A percentile compares a stretch with the other conserved stretches of the same genome.
Conservation (phyloP, 2,888 invertebrate species). For the Didymodactylos carnosus region DNA sequence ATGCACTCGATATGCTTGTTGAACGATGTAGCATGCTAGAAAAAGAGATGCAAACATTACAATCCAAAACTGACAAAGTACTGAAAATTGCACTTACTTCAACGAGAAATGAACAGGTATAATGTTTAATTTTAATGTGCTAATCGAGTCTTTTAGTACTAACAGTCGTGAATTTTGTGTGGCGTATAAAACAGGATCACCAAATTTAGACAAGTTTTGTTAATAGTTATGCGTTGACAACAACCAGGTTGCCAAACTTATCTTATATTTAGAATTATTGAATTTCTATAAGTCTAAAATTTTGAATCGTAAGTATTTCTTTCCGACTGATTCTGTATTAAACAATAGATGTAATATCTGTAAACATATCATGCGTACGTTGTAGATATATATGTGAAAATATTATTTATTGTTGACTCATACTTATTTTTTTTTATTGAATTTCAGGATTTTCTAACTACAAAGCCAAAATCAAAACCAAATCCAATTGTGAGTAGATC, state of each 20-base stretch:
- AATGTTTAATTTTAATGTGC: neutral
- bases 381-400: neutral
- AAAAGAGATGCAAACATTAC: neutral
- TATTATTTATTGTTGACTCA: neutral
- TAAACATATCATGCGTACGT: neutral
- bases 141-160: neutral
- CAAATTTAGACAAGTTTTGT: neutral
- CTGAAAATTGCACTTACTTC: neutral
- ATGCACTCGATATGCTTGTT: neutral
- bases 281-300: too few species aligned
- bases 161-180: neutral
- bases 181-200: neutral
- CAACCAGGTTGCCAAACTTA: too few species aligned
- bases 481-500: neutral
- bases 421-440: neutral
- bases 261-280: too few species aligned
- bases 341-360: too few species aligned
- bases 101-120: neutral
- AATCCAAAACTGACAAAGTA: neutral
- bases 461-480: neutral
- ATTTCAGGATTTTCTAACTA: neutral
- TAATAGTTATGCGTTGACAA: too few species aligned
- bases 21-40: neutral
- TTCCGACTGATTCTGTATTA: too few species aligned
- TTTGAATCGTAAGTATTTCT: too few species aligned